Conservation (phyloP, 92 coral and sea anemone genomes). For the Palythoa grandis region DNA sequence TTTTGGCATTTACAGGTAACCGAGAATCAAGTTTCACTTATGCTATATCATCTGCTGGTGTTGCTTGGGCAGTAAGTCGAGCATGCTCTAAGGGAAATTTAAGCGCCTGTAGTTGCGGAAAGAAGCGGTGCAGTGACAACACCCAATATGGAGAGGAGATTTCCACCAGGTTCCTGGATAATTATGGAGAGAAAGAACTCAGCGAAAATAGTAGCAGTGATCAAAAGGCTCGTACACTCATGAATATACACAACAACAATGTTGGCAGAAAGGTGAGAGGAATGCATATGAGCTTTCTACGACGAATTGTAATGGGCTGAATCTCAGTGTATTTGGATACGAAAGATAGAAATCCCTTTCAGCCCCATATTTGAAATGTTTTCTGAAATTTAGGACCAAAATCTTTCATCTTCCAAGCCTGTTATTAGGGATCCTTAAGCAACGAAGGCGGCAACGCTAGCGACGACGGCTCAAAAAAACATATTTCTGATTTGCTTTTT, state of each 20-base stretch:
- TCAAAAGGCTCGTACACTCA: slow-evolving; percentile 53
- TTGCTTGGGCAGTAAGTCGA: slow-evolving; percentile 75
- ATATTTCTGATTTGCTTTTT: too few species aligned
- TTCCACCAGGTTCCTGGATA: slow-evolving; percentile 66
- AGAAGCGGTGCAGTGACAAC: slow-evolving; percentile 77
- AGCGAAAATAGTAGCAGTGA: slow-evolving; percentile 22
- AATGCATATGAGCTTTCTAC: too few species aligned
- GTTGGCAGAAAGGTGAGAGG: slow-evolving; percentile 83
- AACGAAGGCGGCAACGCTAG: too few species aligned
- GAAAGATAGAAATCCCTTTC: too few species aligned
- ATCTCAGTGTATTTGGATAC: too few species aligned
- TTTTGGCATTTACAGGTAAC: slow-evolving; percentile 57
- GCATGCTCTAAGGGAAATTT: slow-evolving; percentile 82
- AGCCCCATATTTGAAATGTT: too few species aligned
- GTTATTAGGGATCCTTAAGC: too few species aligned
- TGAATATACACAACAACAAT: slow-evolving; percentile 87
- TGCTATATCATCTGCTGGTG: slow-evolving; percentile 88
- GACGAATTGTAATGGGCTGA: too few species aligned
- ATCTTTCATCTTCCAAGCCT: too few species aligned
- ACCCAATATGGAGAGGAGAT: slow-evolving; percentile 48
- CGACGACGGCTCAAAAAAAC: too few species aligned
- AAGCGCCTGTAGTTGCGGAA: slow-evolving; percentile 76
- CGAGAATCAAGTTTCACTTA: slow-evolving; percentile 80
- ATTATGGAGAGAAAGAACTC: slow-evolving; percentile 48
- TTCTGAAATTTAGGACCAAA: too few species aligned